Evolutionary conservation across 2,888 invertebrate genomes (phyloP).

Genomic region (Hofmannophila pseudospretella): DNA sequence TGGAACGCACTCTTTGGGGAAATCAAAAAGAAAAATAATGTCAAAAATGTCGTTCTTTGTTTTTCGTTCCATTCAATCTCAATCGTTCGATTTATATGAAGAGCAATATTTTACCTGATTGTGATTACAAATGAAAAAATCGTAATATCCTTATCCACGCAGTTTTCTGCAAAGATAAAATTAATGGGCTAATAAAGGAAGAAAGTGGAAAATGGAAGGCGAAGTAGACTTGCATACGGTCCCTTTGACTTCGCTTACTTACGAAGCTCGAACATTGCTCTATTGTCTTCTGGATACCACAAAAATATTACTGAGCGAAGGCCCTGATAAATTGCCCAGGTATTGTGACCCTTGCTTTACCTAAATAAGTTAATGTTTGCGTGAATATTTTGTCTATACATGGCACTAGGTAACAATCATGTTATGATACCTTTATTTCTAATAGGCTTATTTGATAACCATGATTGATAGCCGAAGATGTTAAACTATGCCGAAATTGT

Average conservation of each 20-base stretch:
- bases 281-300: constrained; percentile 81
- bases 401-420: neutral
- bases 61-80: too few species aligned
- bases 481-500: too few species aligned
- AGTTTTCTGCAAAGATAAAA: neutral
- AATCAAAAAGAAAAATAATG: neutral
- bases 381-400: neutral
- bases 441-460: neutral
- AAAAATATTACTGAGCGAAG: constrained; percentile 81
- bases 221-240: constrained; percentile 44
- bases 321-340: constrained; percentile 45
- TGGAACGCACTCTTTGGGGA: too few species aligned
- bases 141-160: neutral
- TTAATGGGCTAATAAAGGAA: neutral
- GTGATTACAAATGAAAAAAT: neutral
- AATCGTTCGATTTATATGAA: too few species aligned
- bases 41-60: too few species aligned
- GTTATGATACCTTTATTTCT: neutral
- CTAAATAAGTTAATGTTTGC: neutral
- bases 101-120: too few species aligned
- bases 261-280: constrained; percentile 66
- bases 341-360: constrained; percentile 16
- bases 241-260: constrained; percentile 60
- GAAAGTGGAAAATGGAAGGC: constrained; percentile 24
- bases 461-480: neutral